Evolutionary conservation across 2,888 invertebrate species (phyloP), one percentile per base, ranked within the genome.

Genomic region (Anorthoa munda): DNA sequence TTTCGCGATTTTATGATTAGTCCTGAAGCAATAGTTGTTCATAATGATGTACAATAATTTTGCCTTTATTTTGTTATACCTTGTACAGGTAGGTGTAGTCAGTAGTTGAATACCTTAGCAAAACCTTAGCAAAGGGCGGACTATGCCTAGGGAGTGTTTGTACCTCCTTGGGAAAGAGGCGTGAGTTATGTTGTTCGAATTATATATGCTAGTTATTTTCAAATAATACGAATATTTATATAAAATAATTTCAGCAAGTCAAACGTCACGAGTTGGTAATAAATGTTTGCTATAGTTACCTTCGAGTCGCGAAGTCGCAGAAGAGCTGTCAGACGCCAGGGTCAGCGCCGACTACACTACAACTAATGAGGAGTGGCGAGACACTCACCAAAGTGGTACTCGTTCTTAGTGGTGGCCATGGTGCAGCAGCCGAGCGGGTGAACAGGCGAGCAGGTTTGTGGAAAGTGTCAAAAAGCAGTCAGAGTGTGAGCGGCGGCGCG

Each of bases 371-470:
- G 11, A 64, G 21, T 9, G 18, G 21, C 31, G 60, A 58, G 61
- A 46, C 78, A 93, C 95, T 95, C 90, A 95, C 95, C 95, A 86
- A 91, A 95, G 77, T 91, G 94, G 89, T 95, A 95, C 77, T 95
- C 94, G 86, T 89, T 89, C 87, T 94, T 94, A 83, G 92, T 88
- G 83, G 89, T 82, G 69, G 91, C 88, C 91, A 91, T 91, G 68
- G 89, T 76, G 82, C 84, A 46, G 72, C 74, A 89, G 91, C 89
- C 88, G 90, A 72, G 51, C 39, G 39, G 39, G 39, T 9, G 39
- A 46, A 65, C 74, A 89, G 91, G 89, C 88, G 90, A 72, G 65
- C 72, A 55, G 72, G 67, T 69, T 66, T 50, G 69, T 46, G 64
- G 23, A 17, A 3, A 23, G 26, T 23, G 48, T 31, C 55, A 18